Evolutionary conservation across 2,888 invertebrate genomes (phyloP), one percentile per base, ranked within the genome.

Genomic region (Brachyptera risi): DNA sequence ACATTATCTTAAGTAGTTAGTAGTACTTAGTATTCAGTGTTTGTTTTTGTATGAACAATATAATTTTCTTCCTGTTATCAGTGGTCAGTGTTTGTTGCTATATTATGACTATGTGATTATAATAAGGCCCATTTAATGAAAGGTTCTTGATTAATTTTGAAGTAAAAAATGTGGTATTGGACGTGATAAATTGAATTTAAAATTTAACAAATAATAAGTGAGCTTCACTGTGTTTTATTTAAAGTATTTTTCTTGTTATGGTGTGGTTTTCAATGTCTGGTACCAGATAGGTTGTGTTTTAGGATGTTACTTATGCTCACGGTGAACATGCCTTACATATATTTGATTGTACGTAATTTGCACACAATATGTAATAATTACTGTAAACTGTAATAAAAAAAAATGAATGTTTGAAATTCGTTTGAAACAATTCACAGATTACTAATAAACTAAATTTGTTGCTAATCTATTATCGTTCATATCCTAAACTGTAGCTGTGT

Each of bases 271-370:
- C 60, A 58, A 62, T 58, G 58, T 60, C 59, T 64, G 62, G 58
- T 64, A 60, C 58, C 62, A 60, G 54, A 49, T 57, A 60, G 49
- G 19, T 51, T 15, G 31, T 17, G 51, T 51, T 26, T 15, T 59
- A 42, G 54, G 54, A 50, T 42, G 60, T 58, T 58, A 37, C 35
- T 19, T 54, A 61, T 63, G 63, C 63, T 65, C 65, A 65, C 62
- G 37, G 60, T 63, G 59, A 63, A 57, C 65, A 65, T 65, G 65
- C 65, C 65, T 65, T 65, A 65, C 42, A 62, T 64, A 65, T 59
- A 63, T 63, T 65, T 65, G 63, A 62, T 63, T 63, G 63, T 63
- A 64, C 62, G 57, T 63, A 61, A 65, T 62, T 61, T 62, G 62
- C 65, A 65, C 65, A 63, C 61, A 54, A 54, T 47, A 63, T 59